phyloP scores from a whole-genome alignment of 2,888 invertebrate genomes.

The Nephrocerus scutellatus region DNA sequence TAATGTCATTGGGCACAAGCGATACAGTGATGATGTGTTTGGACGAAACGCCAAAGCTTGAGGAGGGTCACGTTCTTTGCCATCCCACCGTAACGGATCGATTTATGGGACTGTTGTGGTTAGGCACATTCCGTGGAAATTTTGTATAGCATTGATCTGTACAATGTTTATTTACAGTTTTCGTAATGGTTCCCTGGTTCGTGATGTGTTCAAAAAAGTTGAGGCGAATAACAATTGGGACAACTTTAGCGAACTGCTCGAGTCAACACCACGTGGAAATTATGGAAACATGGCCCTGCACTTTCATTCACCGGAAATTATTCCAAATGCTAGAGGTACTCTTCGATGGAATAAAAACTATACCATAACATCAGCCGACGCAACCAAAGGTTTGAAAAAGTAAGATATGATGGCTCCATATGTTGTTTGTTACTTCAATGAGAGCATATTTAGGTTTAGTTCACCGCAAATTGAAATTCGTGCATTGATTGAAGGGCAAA shows the following conservation, averaged over 20 bases:
- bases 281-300: conserved; percentile 72
- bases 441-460: conserved; percentile 31
- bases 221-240: conserved; percentile 76
- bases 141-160: neutral
- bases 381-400: conserved; percentile 38
- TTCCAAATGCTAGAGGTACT: conserved; percentile 56
- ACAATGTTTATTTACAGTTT: conserved; percentile 52
- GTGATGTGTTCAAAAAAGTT: conserved; percentile 71
- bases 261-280: conserved; percentile 82
- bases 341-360: conserved; percentile 61
- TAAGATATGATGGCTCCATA: conserved; percentile 18
- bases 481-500: conserved; percentile 89
- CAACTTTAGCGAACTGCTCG: conserved; percentile 71
- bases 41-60: conserved; percentile 57
- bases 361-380: conserved; percentile 35
- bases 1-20: conserved; percentile 87
- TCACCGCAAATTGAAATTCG: conserved; percentile 73
- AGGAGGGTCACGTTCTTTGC: conserved; percentile 79
- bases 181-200: conserved; percentile 87
- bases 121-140: conserved; percentile 23
- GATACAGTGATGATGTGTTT: conserved; percentile 84
- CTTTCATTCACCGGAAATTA: conserved; percentile 56
- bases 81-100: conserved; percentile 72
- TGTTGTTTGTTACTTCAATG: neutral
- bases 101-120: conserved; percentile 89